These are phyloP conservation scores for Morpho helenor DNA, from an alignment of 2,888 invertebrate species.

Conservation along the genomic window DNA sequence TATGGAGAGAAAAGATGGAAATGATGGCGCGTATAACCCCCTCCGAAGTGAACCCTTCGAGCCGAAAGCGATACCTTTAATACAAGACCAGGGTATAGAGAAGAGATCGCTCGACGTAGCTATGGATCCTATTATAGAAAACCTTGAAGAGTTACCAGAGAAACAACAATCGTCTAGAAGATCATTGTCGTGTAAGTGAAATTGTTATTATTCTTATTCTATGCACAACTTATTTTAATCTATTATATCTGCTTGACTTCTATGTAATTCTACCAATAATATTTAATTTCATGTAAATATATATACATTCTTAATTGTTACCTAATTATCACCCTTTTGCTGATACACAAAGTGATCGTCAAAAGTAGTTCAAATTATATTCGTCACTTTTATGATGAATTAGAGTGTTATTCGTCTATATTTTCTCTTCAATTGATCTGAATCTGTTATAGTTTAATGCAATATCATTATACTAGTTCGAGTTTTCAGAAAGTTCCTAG, in stretches of 20 bases:
- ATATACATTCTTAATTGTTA: too few relatives aligned
- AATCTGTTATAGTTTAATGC: not conserved
- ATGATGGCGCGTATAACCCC: slow-evolving; percentile 34
- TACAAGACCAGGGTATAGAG: slow-evolving; percentile 53
- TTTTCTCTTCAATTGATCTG: not conserved
- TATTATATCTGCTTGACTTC: too few relatives aligned
- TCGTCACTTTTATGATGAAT: too few relatives aligned
- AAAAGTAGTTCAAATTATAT: too few relatives aligned
- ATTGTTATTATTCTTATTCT: not conserved
- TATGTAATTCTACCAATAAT: too few relatives aligned
- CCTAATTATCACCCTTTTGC: too few relatives aligned
- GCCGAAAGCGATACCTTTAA: slow-evolving; percentile 60
- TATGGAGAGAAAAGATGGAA: slow-evolving; percentile 35
- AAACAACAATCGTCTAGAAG: slow-evolving; percentile 50
- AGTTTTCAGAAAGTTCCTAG: slow-evolving; percentile 9
- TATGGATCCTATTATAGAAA: slow-evolving; percentile 53
- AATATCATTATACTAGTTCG: too few relatives aligned
- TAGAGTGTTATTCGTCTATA: too few relatives aligned
- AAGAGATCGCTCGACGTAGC: slow-evolving; percentile 51
- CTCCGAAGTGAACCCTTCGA: slow-evolving; percentile 42
- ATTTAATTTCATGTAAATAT: too few relatives aligned
- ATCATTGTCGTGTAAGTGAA: slow-evolving; percentile 64
- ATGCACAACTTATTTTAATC: not conserved
- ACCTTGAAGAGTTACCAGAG: slow-evolving; percentile 51
- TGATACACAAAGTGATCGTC: too few relatives aligned